phyloP scores from a whole-genome alignment of 2,113 vertebrate species.

The Semicossyphus pulcher region DNA sequence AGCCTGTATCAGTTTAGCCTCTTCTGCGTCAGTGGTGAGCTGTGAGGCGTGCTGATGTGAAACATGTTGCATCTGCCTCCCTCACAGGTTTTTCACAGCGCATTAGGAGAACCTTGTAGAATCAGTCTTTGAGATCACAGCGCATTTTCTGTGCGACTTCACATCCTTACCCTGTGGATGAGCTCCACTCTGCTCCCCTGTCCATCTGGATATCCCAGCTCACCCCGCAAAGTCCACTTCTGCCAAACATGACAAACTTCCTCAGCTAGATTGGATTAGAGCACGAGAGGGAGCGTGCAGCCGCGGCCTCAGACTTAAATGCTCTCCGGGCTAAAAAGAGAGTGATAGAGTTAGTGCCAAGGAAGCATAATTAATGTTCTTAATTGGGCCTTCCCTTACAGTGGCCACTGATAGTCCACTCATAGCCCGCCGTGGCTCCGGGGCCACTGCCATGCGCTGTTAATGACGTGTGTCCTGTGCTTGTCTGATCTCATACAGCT shows the following conservation, averaged over 20 bases:
- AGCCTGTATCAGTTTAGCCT: slow-evolving; percentile 65
- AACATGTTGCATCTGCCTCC: slow-evolving; percentile 73
- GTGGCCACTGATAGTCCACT: slow-evolving; percentile 74
- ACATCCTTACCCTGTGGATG: slow-evolving; percentile 73
- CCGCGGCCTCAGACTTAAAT: slow-evolving; percentile 54
- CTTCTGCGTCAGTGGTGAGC: slow-evolving; percentile 64
- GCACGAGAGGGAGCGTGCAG: slow-evolving; percentile 51
- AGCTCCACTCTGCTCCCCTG: slow-evolving; percentile 58
- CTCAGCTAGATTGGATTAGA: slow-evolving; percentile 69
- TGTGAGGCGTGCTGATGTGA: slow-evolving; percentile 61
- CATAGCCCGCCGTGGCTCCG: slow-evolving; percentile 60
- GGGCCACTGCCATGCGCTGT: slow-evolving; percentile 63
- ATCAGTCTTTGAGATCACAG: slow-evolving; percentile 70
- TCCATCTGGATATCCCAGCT: slow-evolving; percentile 70
- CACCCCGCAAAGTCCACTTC: slow-evolving; percentile 67
- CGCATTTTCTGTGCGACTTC: slow-evolving; percentile 79
- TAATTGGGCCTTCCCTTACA: slow-evolving; percentile 77
- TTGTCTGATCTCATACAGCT: slow-evolving; percentile 71
- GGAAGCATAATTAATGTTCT: slow-evolving; percentile 81
- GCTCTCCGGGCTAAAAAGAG: slow-evolving; percentile 73
- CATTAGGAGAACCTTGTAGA: slow-evolving; percentile 70
- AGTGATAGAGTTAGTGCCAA: slow-evolving; percentile 77
- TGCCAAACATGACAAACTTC: slow-evolving; percentile 81
- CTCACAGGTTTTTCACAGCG: slow-evolving; percentile 79
- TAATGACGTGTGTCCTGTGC: slow-evolving; percentile 63